Conservation (phyloP, 2,888 invertebrate genomes). For the Aphodius sticticus region DNA sequence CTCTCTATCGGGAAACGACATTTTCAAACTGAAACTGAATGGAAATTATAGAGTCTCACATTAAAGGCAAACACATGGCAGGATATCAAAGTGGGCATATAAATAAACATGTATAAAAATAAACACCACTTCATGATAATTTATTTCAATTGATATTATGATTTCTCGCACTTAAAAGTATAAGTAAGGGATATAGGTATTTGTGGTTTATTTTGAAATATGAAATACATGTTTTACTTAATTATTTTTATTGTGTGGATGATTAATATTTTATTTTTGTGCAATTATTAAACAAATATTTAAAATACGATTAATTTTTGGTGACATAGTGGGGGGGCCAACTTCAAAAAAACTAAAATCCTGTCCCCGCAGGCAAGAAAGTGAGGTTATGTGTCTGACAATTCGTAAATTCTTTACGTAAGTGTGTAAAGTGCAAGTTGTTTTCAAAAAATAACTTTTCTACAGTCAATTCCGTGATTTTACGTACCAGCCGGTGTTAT, state of each 20-base stretch:
- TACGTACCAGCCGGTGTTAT: conserved; percentile 13
- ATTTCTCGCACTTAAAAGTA: background rate
- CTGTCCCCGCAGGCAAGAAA: background rate
- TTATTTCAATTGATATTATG: background rate
- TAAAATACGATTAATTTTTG: background rate
- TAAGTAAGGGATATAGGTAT: too few relatives aligned
- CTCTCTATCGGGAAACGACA: conserved; percentile 85
- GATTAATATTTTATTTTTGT: too few relatives aligned
- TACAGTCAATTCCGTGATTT: background rate
- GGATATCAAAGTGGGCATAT: conserved; percentile 34
- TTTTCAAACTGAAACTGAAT: conserved; percentile 50
- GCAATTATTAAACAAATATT: background rate
- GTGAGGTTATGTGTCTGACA: conserved; percentile 21
- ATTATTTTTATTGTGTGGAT: background rate
- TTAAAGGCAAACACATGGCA: conserved; percentile 30
- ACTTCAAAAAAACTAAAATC: conserved; percentile 10
- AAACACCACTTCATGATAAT: conserved; percentile 4
- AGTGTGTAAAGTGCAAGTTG: conserved; percentile 15
- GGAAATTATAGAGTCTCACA: background rate
- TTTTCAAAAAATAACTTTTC: conserved; percentile 8
- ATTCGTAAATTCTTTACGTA: conserved; percentile 22
- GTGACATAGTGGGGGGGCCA: conserved; percentile 6
- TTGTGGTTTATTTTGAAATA: background rate
- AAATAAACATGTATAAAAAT: background rate
- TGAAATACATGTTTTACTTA: background rate